phyloP scores from a whole-genome alignment of 2,888 invertebrate genomes.

The Meiosimyza platycephala region DNA sequence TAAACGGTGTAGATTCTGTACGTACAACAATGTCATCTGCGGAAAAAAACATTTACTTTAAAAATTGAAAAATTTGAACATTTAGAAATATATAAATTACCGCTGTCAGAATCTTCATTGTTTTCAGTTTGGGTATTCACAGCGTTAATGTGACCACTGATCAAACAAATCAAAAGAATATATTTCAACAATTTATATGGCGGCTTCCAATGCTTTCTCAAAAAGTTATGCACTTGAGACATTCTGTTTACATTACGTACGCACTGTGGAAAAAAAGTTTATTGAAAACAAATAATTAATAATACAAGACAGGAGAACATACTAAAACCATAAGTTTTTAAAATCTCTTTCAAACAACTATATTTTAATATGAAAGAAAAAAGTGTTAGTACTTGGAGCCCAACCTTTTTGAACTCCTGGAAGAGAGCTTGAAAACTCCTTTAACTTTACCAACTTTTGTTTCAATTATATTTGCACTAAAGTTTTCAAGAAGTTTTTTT shows the following conservation, averaged over 20 bases:
- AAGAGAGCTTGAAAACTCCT: too few species aligned
- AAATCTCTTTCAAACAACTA: too few species aligned
- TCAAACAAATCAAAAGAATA: background rate
- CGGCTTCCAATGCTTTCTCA: conserved; percentile 46
- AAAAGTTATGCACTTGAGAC: conserved; percentile 33
- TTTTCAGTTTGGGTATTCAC: conserved; percentile 27
- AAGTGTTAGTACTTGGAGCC: too few species aligned
- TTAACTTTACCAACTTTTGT: too few species aligned
- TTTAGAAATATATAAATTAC: background rate
- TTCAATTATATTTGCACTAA: too few species aligned
- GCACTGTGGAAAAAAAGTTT: background rate
- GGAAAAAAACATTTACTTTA: conserved; percentile 15
- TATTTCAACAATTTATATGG: conserved; percentile 24
- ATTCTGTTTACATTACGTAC: conserved; percentile 11
- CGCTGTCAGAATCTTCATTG: conserved; percentile 23
- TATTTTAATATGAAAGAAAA: too few species aligned
- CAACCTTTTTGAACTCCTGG: too few species aligned
- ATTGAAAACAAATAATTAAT: too few species aligned
- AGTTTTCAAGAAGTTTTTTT: too few species aligned
- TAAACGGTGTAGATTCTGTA: conserved; percentile 47
- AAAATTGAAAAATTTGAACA: background rate
- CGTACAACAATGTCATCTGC: conserved; percentile 44
- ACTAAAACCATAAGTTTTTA: too few species aligned
- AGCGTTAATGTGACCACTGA: background rate
- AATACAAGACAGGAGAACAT: too few species aligned